Base-by-base conservation (phyloP, 1,140 invertebrate genomes). In the Drosophila chauvacae region DNA sequence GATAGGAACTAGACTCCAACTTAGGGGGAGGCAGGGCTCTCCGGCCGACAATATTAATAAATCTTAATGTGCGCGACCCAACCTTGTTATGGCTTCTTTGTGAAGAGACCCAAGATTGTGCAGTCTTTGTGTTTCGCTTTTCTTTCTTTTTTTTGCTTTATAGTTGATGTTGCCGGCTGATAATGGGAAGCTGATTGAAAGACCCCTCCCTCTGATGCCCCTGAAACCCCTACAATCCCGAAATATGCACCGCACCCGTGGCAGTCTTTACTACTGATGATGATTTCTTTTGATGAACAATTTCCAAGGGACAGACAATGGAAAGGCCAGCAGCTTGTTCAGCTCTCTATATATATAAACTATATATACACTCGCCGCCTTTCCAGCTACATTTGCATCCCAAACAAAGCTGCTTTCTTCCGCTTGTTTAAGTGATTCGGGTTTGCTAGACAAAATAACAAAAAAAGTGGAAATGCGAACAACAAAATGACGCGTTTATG, bases 221-320 rank as follows among this genome's bases (percentile, higher is more conserved):
- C 37, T 18, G n/a, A n/a, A 37, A 37, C 44, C 37, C 47, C 41
- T 10, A 20, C 26, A 30, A 20, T 26, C 13, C 56, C 30, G 28
- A 53, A 26, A 65, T 50, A 63, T 66, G 35, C 60, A 33, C 50
- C 44, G 57, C 56, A 65, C 62, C 57, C 39, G 37, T 39, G 47
- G 55, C 62, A 26, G 58, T 47, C 57, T 47, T 48, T 42, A 57
- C 72, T 66, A 64, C 63, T 85, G 71, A 84, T 55, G 51, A 55
- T 37, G 53, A 55, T 84, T 81, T 84, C 81, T 84, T 85, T 84
- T 84, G 81, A 84, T 81, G 82, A 74, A 65, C 81, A 72, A 77
- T 85, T 77, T 63, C 58, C 63, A 65, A 55, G 53, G 33, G 59
- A 61, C 71, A 75, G 53, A 81, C 81, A 83, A 83, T 84, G 81